A percentile compares a stretch with the other conserved stretches of the same genome.
These are phyloP conservation scores for Platysteira castanea DNA, from an alignment of 2,113 vertebrate species.

Conservation along the genomic window DNA sequence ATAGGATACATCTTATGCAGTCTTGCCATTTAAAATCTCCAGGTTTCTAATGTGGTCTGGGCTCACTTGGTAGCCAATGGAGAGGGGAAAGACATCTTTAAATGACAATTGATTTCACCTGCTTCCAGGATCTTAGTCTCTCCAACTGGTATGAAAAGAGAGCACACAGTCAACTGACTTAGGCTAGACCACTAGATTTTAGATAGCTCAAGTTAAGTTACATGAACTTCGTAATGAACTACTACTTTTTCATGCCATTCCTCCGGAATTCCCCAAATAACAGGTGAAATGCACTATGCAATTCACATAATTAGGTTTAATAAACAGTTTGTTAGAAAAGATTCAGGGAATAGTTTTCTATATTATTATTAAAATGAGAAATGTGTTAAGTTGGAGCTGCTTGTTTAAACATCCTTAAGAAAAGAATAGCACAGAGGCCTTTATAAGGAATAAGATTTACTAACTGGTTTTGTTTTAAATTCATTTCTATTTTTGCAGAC, in stretches of 20 bases:
- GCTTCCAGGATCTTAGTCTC: neutral
- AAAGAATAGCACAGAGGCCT: neutral
- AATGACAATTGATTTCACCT: neutral
- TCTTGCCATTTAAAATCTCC: neutral
- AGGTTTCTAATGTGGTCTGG: neutral
- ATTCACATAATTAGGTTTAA: neutral
- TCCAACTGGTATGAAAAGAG: neutral
- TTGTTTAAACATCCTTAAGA: neutral
- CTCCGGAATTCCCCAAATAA: neutral
- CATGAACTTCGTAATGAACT: neutral
- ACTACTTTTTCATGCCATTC: neutral
- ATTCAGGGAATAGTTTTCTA: neutral
- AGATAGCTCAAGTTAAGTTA: neutral
- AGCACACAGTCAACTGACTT: neutral
- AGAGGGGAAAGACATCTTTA: neutral
- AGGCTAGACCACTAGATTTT: neutral
- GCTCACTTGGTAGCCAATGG: neutral
- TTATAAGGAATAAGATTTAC: neutral
- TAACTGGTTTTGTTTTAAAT: neutral
- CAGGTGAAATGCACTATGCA: neutral
- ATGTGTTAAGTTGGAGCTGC: accelerated
- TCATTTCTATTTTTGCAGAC: neutral
- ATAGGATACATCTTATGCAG: neutral
- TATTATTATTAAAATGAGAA: neutral
- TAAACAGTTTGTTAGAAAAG: neutral